Evolutionary conservation across 2,888 invertebrate genomes (phyloP), one percentile per base, ranked within the genome.

Genomic region (Dioctria rufipes): DNA sequence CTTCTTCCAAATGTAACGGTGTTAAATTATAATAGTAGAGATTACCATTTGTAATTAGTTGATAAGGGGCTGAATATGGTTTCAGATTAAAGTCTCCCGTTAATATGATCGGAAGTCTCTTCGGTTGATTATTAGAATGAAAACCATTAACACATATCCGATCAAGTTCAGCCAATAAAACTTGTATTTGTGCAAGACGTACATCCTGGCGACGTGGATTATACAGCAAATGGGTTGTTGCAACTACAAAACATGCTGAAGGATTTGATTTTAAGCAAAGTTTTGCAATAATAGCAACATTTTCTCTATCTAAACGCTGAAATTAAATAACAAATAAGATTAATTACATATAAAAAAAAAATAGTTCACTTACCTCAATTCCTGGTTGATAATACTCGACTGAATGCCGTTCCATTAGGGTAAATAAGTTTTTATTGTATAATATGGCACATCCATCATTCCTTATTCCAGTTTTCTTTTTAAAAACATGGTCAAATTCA

Each of bases 151-250:
- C 93, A 0, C 96, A 92, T 84, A 96, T 92, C 84, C 94, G 91
- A 84, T 97, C 95, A 4, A 99, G 90, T 88, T 97, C 96, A 0
- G 96, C 93, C 9, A 99, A 89, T 6, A 99, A 90, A 51, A 96
- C 87, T 85, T 95, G 94, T 58, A 95, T 90, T 89, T 99, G 99
- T 0, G 96, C 97, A 46, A 98, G 90, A 84, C 98, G 93, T 0
- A 98, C 93, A 87, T 99, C 98, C 37, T 95, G 93, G 58, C 99
- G 91, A 84, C 90, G 93, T 0, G 96, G 97, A 90, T 99, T 99
- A 88, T 95, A 99, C 8, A 99, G 90, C 66, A 99, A 90, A 89
- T 99, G 99, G 0, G 99, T 99, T 9, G 97, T 99, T 3, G 96
- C 96, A 0, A 99, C 92, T 75, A 96, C 92, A 60, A 98, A 88